Base-by-base conservation (phyloP, 2,888 invertebrate species). In the Candidula unifasciata region DNA sequence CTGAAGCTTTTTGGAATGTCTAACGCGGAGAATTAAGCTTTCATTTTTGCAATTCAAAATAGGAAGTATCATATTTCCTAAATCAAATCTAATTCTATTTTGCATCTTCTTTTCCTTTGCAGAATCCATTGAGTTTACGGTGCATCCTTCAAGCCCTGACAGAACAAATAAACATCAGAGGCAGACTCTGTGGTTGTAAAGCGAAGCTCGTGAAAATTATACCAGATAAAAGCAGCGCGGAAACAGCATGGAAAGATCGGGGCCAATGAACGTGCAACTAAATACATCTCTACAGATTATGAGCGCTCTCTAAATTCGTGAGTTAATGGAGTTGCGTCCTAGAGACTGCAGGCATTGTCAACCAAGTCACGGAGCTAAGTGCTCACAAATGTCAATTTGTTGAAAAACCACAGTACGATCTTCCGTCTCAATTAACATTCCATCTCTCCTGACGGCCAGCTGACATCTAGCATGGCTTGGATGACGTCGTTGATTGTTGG, bases 231-330 rank as follows among this genome's bases (percentile, higher is more conserved):
- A 78, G 27, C 2, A 66, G 21, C 64, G n/a, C 37, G 79, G 66
- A 79, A 68, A 30, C 68, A 73, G 37, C 16, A 66, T 74, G n/a
- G 79, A 79, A 66, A 79, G 79, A 30, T 79, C 27, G 27, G 66
- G 27, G 16, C 18, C 79, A 79, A 44, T 79, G 79, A 66, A 44
- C 79, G 79, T 79, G 79, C 79, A 35, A 66, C 44, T 44, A 79
- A 79, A 79, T 79, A n/a, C 79, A 52, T 30, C 66, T 79, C 21
- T 16, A 18, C 52, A 79, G 64, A 79, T 79, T 64, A 66, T 66
- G 44, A 79, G 79, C 13, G 66, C 79, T 68, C 78, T 68, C 30
- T 66, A 66, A 16, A 18, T 27, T 5, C 44, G 16, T 44, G 44
- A 37, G 66, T 30, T 79, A 79, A 79, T 79, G 79, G 79, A 79